Conservation (phyloP, 53 echinoderm and acorn worm genomes). For the Hippasteria phrygiana region DNA sequence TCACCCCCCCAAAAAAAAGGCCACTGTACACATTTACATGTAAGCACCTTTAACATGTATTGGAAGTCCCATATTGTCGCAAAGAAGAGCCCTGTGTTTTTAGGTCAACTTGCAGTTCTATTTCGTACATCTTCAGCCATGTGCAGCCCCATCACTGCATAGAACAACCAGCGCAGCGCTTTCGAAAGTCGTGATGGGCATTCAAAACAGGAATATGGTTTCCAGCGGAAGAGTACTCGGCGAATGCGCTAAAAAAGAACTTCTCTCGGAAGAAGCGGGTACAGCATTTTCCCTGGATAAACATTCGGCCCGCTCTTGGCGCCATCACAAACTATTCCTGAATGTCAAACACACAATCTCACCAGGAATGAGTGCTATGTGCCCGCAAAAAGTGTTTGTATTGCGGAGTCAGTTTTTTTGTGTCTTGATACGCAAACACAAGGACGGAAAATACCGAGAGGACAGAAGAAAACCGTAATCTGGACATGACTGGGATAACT, state of each 20-base stretch:
- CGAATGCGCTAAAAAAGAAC: neutral
- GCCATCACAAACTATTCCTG: neutral
- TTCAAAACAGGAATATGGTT: neutral
- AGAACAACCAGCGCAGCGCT: too few relatives aligned
- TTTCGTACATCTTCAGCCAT: too few relatives aligned
- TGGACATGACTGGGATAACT: too few relatives aligned
- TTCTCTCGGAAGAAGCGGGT: neutral
- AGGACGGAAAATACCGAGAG: too few relatives aligned
- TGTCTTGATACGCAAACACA: neutral
- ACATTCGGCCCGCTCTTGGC: conserved; percentile 7
- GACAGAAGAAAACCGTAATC: too few relatives aligned
- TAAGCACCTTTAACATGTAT: too few relatives aligned
- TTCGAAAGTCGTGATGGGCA: neutral
- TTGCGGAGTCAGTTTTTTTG: neutral
- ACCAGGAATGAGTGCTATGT: neutral
- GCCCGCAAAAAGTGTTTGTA: neutral
- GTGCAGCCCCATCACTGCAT: too few relatives aligned
- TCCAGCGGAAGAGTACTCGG: neutral
- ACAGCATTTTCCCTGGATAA: neutral
- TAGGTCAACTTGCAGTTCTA: too few relatives aligned
- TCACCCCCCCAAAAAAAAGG: too few relatives aligned
- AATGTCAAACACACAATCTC: neutral
- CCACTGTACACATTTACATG: too few relatives aligned
- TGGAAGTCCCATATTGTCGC: too few relatives aligned
- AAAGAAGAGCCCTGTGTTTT: too few relatives aligned